Evolutionary conservation across 2,113 vertebrate species (phyloP).

Genomic region (Harpagus bidentatus): DNA sequence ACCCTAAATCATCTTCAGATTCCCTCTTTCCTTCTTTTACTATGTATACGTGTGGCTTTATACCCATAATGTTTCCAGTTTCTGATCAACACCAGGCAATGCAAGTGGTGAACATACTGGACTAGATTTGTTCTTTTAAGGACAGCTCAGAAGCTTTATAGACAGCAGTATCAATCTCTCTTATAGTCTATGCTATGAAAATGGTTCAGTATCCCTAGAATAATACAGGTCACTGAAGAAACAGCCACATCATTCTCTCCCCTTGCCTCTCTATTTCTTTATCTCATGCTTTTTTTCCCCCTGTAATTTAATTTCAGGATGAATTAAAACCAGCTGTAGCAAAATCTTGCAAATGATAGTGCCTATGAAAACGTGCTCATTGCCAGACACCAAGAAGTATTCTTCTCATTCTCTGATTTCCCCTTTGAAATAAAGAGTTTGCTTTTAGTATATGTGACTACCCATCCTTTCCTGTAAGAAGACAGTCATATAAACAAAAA

Average conservation of each 20-base stretch:
- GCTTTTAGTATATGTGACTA: background rate
- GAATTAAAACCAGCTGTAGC: slow-evolving; percentile 41
- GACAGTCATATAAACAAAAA: background rate
- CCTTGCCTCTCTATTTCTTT: background rate
- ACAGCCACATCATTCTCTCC: background rate
- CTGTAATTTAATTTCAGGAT: slow-evolving; percentile 48
- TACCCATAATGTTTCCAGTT: background rate
- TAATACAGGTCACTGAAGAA: background rate
- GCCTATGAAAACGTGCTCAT: background rate
- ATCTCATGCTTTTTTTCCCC: background rate
- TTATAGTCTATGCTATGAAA: background rate
- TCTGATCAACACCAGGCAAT: background rate
- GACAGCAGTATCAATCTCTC: background rate
- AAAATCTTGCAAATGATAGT: slow-evolving; percentile 31
- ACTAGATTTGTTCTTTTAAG: background rate
- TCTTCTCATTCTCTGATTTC: slow-evolving; percentile 18
- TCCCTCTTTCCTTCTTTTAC: slow-evolving; percentile 34
- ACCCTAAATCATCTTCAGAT: slow-evolving; percentile 50
- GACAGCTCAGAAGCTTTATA: background rate
- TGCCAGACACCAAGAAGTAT: slow-evolving; percentile 1
- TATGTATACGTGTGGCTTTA: slow-evolving; percentile 28
- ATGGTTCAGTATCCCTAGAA: background rate
- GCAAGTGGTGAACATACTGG: background rate
- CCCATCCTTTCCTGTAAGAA: background rate
- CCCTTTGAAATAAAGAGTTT: background rate